Percentiles rank a stretch among this genome's conserved stretches.
These are phyloP conservation scores for Notoglanidium macrostoma DNA, from an alignment of 2,797 vertebrate genomes.

Conservation along the genomic window DNA sequence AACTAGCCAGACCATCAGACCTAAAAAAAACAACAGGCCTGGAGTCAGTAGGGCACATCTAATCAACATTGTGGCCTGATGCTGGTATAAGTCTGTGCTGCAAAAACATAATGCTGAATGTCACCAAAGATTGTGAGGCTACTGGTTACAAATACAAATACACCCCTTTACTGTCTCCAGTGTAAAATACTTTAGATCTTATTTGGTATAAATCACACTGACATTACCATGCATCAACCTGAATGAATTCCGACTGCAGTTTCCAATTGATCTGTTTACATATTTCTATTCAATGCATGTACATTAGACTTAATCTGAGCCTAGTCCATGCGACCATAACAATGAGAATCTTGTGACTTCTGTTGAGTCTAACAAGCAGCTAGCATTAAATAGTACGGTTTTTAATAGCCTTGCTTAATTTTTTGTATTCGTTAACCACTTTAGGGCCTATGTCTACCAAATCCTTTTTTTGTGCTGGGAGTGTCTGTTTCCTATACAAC, in stretches of 20 bases:
- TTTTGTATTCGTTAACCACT: background rate
- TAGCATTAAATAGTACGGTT: background rate
- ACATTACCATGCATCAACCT: background rate
- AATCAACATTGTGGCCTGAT: slow-evolving; percentile 19
- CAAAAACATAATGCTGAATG: background rate
- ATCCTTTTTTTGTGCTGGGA: too few relatives aligned
- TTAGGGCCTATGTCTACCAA: too few relatives aligned
- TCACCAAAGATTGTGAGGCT: background rate
- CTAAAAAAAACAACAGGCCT: slow-evolving; percentile 22
- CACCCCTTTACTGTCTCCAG: background rate
- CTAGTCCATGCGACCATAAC: background rate
- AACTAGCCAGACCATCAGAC: slow-evolving; percentile 19
- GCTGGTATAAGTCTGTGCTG: slow-evolving; percentile 1
- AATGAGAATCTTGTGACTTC: background rate
- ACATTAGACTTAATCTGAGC: background rate
- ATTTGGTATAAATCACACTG: background rate
- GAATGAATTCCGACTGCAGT: background rate
- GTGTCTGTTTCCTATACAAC: too few relatives aligned
- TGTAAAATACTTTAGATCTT: background rate
- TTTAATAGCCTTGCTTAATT: background rate
- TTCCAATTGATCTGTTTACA: background rate
- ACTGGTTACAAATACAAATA: slow-evolving; percentile 10
- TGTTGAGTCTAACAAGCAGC: background rate
- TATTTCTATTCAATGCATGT: background rate
- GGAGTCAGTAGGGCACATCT: slow-evolving; percentile 24